phyloP scores from a whole-genome alignment of 2,113 vertebrate genomes.

The Pachyramphus minor region DNA sequence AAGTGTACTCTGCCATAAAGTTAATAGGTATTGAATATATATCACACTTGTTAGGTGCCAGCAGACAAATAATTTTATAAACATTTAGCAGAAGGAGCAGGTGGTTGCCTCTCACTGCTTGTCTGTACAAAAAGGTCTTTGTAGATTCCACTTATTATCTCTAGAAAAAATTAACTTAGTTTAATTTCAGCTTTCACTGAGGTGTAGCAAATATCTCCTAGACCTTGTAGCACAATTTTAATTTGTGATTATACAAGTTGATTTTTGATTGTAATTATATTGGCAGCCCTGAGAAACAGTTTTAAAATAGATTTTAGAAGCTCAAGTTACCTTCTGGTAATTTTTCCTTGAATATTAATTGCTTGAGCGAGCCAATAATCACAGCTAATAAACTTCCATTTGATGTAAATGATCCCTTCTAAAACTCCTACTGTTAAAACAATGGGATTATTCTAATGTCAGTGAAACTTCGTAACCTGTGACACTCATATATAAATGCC shows the following conservation, averaged over 20 bases:
- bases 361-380: not conserved
- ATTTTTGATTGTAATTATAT: not conserved
- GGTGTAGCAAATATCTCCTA: not conserved
- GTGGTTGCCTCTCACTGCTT: not conserved
- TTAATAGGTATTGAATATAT: not conserved
- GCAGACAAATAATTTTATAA: not conserved
- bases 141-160: not conserved
- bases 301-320: not conserved
- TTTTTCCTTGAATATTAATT: not conserved
- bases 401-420: not conserved
- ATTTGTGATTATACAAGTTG: not conserved
- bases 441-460: not conserved
- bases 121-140: not conserved
- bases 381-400: not conserved
- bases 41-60: not conserved
- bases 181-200: conserved; percentile 16
- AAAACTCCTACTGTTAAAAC: not conserved
- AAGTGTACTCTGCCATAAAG: not conserved
- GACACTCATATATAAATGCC: not conserved
- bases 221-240: not conserved
- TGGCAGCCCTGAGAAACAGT: not conserved
- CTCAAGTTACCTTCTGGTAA: not conserved
- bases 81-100: not conserved
- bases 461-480: not conserved
- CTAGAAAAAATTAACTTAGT: not conserved